Percentiles rank a stretch among this genome's conserved stretches.
These are phyloP conservation scores for Synaphobranchus kaupii DNA, from an alignment of 2,797 vertebrate species.

Conservation along the genomic window DNA sequence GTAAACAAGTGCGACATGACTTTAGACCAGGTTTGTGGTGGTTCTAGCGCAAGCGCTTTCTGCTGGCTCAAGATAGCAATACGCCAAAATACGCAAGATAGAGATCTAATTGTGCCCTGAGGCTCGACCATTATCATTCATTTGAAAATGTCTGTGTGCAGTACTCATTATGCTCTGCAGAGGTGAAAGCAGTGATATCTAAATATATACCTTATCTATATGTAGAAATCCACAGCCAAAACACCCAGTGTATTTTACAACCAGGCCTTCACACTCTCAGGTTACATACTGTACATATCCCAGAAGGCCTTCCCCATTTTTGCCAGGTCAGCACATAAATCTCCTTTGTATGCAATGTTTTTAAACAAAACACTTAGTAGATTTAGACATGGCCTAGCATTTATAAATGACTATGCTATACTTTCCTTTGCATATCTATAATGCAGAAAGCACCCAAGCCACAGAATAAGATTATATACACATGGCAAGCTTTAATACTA, in stretches of 20 bases:
- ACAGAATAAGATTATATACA: not conserved
- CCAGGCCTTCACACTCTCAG: not conserved
- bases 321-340: not conserved
- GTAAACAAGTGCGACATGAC: too few species aligned
- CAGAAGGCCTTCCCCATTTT: not conserved
- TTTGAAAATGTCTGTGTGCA: not conserved
- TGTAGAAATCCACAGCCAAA: not conserved
- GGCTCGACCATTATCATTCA: not conserved
- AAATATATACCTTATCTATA: not conserved
- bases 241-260: not conserved
- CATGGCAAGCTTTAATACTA: not conserved
- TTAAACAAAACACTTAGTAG: conserved; percentile 24
- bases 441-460: not conserved
- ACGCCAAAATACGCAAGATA: too few species aligned
- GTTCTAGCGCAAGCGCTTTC: too few species aligned
- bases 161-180: not conserved
- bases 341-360: conserved; percentile 20
- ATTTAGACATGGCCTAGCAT: not conserved
- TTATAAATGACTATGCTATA: not conserved
- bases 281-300: not conserved
- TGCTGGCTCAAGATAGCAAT: too few species aligned
- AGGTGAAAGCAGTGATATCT: not conserved
- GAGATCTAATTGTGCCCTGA: not conserved
- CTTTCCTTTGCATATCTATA: not conserved
- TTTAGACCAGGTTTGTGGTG: too few species aligned